Conservation (phyloP, 2,113 vertebrate genomes). For the Caracal caracal region DNA sequence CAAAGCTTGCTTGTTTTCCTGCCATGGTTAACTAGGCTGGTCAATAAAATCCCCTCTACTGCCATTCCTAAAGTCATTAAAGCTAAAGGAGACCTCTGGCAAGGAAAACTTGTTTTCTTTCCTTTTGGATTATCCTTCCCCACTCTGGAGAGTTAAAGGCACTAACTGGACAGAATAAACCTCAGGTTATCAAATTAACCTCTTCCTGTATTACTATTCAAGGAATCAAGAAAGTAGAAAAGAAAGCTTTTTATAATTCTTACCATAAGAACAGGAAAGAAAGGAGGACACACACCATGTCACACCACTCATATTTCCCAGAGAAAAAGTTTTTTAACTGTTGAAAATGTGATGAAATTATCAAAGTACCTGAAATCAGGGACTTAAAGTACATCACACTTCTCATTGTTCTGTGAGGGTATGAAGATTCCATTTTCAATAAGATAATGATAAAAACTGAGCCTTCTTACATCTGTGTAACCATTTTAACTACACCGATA, state of each 20-base stretch:
- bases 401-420: neutral
- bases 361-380: neutral
- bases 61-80: neutral
- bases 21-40: neutral
- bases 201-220: neutral
- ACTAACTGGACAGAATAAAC: neutral
- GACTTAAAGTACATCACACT: neutral
- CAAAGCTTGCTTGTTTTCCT: neutral
- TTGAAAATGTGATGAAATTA: conserved; percentile 24
- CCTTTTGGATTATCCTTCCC: neutral
- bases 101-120: neutral
- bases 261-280: neutral
- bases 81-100: neutral
- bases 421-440: conserved; percentile 24
- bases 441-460: conserved; percentile 7
- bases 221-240: conserved; percentile 4
- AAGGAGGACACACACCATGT: neutral
- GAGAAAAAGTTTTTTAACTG: neutral
- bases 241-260: neutral
- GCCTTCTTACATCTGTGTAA: neutral
- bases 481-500: neutral
- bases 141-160: neutral
- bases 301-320: neutral
- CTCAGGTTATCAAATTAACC: neutral
- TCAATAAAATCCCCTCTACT: conserved; percentile 6